phyloP scores from a whole-genome alignment of 2,797 vertebrate genomes.

The Halcyon chelicuti region DNA sequence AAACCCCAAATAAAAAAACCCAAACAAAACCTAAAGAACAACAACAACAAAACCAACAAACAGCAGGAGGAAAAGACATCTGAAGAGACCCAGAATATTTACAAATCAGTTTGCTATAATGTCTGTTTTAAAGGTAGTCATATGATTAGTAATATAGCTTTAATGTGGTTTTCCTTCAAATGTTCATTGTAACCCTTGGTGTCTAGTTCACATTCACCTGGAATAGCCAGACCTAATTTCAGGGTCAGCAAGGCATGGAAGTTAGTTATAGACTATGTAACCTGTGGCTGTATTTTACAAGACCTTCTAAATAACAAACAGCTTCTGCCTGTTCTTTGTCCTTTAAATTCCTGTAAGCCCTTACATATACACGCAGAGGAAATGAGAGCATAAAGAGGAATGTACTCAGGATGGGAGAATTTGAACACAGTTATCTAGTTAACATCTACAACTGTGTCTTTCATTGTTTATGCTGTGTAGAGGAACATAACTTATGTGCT shows the following conservation, averaged over 20 bases:
- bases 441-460: rapidly evolving
- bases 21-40: neutral
- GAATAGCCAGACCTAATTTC: neutral
- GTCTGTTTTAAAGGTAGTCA: neutral
- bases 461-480: neutral
- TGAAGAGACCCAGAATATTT: neutral
- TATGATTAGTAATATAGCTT: neutral
- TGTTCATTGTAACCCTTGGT: neutral
- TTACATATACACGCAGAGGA: neutral
- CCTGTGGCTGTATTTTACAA: neutral
- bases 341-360: neutral
- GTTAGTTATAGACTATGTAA: neutral
- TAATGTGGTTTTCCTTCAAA: neutral
- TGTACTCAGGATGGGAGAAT: neutral
- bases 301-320: neutral
- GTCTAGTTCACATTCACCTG: neutral
- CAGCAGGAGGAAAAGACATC: neutral
- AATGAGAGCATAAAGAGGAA: neutral
- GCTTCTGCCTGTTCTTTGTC: neutral
- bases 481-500: neutral
- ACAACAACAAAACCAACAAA: too few species aligned
- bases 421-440: rapidly evolving
- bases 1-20: neutral
- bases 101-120: neutral
- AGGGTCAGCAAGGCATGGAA: neutral